These are phyloP conservation scores for Lepisosteus osseus DNA, from an alignment of 2,113 vertebrate genomes.

Conservation along the genomic window DNA sequence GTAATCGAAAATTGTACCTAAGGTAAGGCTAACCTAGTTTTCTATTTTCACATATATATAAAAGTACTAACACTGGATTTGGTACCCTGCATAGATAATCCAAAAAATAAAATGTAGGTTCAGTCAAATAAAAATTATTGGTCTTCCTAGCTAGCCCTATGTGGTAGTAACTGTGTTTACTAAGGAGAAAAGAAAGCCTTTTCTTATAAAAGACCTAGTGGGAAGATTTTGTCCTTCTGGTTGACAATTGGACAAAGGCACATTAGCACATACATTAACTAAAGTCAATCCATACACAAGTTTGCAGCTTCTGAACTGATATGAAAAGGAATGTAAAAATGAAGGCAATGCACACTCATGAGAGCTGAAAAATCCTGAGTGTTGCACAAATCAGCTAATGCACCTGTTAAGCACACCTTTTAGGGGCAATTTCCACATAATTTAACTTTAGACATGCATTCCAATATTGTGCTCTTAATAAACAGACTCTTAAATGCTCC, in stretches of 20 bases:
- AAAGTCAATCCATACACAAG: conserved; percentile 30
- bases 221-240: conserved; percentile 33
- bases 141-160: not conserved
- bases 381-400: conserved; percentile 20
- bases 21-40: too few relatives aligned
- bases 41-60: too few relatives aligned
- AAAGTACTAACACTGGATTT: too few relatives aligned
- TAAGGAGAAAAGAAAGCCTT: not conserved
- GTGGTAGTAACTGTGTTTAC: too few relatives aligned
- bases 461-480: too few relatives aligned
- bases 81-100: too few relatives aligned
- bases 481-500: too few relatives aligned
- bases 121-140: too few relatives aligned
- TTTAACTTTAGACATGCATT: too few relatives aligned
- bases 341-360: conserved; percentile 28
- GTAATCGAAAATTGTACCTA: too few relatives aligned
- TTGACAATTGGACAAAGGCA: conserved; percentile 39
- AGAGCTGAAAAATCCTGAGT: conserved; percentile 5
- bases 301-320: conserved; percentile 43
- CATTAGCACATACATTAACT: conserved; percentile 28
- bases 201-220: conserved; percentile 20
- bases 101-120: too few relatives aligned
- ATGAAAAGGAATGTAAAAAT: conserved; percentile 27
- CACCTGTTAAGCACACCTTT: conserved; percentile 30
- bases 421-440: too few relatives aligned